Evolutionary conservation across 2,888 invertebrate genomes (phyloP).

Genomic region (Aquatica leii): DNA sequence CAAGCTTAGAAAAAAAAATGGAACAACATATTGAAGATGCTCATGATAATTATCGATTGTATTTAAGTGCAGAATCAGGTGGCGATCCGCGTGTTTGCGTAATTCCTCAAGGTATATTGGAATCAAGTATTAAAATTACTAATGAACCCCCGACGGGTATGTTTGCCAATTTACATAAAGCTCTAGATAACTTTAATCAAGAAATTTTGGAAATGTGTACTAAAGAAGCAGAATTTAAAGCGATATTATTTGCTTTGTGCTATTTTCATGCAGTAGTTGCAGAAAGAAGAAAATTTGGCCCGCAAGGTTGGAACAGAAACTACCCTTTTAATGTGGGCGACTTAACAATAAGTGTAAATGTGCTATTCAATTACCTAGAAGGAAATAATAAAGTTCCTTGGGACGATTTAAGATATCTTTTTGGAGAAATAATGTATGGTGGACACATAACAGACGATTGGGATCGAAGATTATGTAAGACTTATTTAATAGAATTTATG

Average conservation of each 20-base stretch:
- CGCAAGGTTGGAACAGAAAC: slow-evolving; percentile 89
- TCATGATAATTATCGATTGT: slow-evolving; percentile 73
- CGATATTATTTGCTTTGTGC: slow-evolving; percentile 86
- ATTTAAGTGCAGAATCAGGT: slow-evolving; percentile 89
- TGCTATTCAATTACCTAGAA: slow-evolving; percentile 90
- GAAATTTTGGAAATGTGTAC: slow-evolving; percentile 92
- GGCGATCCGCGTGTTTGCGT: slow-evolving; percentile 71
- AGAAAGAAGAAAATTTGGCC: slow-evolving; percentile 91
- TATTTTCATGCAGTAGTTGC: slow-evolving; percentile 96
- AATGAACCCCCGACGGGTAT: slow-evolving; percentile 96
- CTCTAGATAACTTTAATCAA: slow-evolving; percentile 90
- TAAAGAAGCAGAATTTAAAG: slow-evolving; percentile 93
- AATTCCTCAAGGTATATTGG: slow-evolving; percentile 86
- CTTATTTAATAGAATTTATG: slow-evolving; percentile 88
- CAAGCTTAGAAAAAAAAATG: slow-evolving; percentile 88
- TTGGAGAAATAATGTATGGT: slow-evolving; percentile 98
- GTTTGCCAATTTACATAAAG: slow-evolving; percentile 93
- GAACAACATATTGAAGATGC: slow-evolving; percentile 79
- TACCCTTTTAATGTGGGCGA: slow-evolving; percentile 87
- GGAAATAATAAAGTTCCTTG: slow-evolving; percentile 88
- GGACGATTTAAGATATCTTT: slow-evolving; percentile 93
- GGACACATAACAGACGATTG: slow-evolving; percentile 97
- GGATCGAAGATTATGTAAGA: slow-evolving; percentile 88
- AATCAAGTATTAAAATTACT: slow-evolving; percentile 94
- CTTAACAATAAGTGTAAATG: slow-evolving; percentile 90